Evolutionary conservation across 2,797 vertebrate genomes (phyloP).

Genomic region (Podarcis siculus): DNA sequence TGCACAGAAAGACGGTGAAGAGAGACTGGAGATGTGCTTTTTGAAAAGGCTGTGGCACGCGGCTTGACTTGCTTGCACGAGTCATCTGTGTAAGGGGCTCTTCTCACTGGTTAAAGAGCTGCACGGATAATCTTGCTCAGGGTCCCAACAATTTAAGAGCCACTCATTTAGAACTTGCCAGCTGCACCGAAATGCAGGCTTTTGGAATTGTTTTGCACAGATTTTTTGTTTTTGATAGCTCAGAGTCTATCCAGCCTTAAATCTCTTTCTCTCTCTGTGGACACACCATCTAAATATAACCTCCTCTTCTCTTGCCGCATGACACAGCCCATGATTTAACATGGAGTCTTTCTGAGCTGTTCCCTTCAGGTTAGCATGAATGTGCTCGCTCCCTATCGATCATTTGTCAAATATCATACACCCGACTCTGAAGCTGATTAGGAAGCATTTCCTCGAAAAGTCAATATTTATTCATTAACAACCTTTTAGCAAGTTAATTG

Average conservation of each 20-base stretch:
- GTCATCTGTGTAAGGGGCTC: background rate
- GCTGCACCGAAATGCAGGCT: background rate
- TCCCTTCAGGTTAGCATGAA: conserved; percentile 59
- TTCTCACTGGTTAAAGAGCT: background rate
- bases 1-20: background rate
- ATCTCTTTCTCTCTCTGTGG: background rate
- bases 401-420: conserved; percentile 74
- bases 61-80: background rate
- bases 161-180: background rate
- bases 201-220: background rate
- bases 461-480: conserved; percentile 81
- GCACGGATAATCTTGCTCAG: background rate
- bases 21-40: background rate
- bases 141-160: background rate
- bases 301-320: background rate
- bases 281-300: conserved; percentile 5
- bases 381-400: conserved; percentile 61
- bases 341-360: conserved; percentile 18
- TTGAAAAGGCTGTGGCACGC: background rate
- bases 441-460: conserved; percentile 75
- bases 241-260: background rate
- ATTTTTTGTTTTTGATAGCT: background rate
- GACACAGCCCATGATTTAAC: rapidly evolving
- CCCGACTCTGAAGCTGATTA: conserved; percentile 70
- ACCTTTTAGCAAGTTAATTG: conserved; percentile 76